A percentile compares a stretch with the other conserved stretches of the same genome.
phyloP scores from a whole-genome alignment of 2,888 invertebrate genomes.

The Microchrysa polita region DNA sequence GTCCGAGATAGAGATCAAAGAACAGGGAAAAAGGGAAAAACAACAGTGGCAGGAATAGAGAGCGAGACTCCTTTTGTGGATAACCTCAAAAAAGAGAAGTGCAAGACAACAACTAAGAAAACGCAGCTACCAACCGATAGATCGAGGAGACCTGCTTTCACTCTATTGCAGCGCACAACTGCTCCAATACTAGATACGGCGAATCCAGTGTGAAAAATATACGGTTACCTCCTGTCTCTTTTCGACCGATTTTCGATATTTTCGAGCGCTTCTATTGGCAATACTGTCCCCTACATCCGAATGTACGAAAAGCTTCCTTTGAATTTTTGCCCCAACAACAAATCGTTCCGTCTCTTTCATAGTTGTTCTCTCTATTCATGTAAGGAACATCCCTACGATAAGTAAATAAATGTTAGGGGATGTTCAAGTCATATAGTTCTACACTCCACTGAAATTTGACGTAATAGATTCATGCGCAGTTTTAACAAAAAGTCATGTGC shows the following conservation, averaged over 20 bases:
- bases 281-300: constrained; percentile 10
- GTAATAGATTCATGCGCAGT: constrained; percentile 39
- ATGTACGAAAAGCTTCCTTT: constrained; percentile 21
- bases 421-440: too few relatives aligned
- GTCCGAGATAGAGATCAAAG: constrained; percentile 11
- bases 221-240: constrained; percentile 6
- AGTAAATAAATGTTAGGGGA: neutral
- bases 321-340: neutral
- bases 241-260: constrained; percentile 13
- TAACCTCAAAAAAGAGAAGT: constrained; percentile 44
- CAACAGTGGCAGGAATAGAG: neutral
- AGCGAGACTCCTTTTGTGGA: constrained; percentile 31
- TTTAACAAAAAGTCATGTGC: constrained; percentile 15
- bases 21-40: constrained; percentile 16
- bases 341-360: neutral
- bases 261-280: constrained; percentile 25
- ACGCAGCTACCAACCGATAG: constrained; percentile 49
- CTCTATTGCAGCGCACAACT: constrained; percentile 63
- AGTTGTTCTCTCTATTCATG: neutral
- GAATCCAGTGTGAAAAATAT: constrained; percentile 40
- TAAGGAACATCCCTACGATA: neutral
- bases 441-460: constrained; percentile 32
- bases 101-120: constrained; percentile 44
- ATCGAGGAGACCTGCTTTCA: constrained; percentile 56
- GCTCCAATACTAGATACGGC: constrained; percentile 60